phyloP scores from a whole-genome alignment of 2,113 vertebrate genomes.

The Climacteris rufus region DNA sequence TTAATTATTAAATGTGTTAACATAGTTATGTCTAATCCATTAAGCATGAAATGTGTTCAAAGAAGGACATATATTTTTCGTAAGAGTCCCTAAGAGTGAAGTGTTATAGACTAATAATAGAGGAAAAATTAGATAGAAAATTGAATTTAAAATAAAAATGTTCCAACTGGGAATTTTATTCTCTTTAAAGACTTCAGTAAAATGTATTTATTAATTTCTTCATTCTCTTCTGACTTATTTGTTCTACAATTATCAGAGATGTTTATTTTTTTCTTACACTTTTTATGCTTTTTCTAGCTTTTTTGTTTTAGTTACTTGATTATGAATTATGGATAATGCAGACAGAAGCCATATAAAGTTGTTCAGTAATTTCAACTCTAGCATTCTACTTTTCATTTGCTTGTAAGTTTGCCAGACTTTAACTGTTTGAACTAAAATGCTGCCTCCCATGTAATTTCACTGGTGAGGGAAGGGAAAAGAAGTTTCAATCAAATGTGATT shows the following conservation, averaged over 20 bases:
- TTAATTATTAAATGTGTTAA: neutral
- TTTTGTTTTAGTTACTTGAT: neutral
- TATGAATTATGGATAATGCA: neutral
- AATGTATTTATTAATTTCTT: neutral
- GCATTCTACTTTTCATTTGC: neutral
- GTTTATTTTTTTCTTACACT: neutral
- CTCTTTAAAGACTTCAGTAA: neutral
- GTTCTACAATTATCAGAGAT: neutral
- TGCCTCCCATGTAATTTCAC: neutral
- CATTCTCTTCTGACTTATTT: neutral
- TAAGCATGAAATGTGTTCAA: neutral
- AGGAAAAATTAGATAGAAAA: neutral
- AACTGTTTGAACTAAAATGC: neutral
- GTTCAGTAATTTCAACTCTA: neutral
- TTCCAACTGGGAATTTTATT: neutral
- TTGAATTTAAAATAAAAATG: neutral
- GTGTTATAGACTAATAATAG: neutral
- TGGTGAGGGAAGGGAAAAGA: neutral
- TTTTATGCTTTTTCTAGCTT: neutral
- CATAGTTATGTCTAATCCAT: neutral
- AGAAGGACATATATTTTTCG: neutral
- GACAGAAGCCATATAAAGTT: neutral
- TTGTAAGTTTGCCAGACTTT: neutral
- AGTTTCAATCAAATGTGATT: neutral
- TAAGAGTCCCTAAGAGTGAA: neutral